Evolutionary conservation across 2,888 invertebrate species (phyloP).

Genomic region (Xestia rhomboidea): DNA sequence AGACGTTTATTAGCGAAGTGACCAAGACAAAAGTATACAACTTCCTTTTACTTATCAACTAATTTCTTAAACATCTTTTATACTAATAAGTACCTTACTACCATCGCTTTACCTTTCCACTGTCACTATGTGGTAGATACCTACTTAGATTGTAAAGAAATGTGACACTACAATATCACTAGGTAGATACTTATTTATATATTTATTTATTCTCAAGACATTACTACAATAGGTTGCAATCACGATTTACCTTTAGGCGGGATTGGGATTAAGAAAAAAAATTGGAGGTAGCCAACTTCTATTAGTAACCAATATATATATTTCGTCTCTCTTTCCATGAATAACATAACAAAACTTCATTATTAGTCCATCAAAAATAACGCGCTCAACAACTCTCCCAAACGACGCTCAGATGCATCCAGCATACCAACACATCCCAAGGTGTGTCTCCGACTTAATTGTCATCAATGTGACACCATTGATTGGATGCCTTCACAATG

Average conservation of each 20-base stretch:
- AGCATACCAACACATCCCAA: conserved; percentile 10
- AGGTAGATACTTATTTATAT: not conserved
- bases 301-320: not conserved
- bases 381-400: not conserved
- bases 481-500: conserved; percentile 39
- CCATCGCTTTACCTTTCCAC: too few relatives aligned
- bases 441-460: conserved; percentile 53
- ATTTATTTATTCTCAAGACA: not conserved
- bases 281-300: too few relatives aligned
- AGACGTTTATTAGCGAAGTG: too few relatives aligned
- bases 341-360: not conserved
- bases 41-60: too few relatives aligned
- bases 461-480: conserved; percentile 53
- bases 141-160: not conserved
- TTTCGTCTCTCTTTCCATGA: not conserved
- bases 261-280: not conserved
- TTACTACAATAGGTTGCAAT: not conserved
- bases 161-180: not conserved
- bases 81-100: too few relatives aligned
- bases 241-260: not conserved
- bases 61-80: too few relatives aligned
- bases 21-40: too few relatives aligned
- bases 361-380: not conserved
- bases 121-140: not conserved
- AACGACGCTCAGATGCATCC: conserved; percentile 17